A percentile compares a stretch with the other conserved stretches of the same genome.
phyloP scores from a whole-genome alignment of 2,797 vertebrate genomes.

The Meda fulgida region DNA sequence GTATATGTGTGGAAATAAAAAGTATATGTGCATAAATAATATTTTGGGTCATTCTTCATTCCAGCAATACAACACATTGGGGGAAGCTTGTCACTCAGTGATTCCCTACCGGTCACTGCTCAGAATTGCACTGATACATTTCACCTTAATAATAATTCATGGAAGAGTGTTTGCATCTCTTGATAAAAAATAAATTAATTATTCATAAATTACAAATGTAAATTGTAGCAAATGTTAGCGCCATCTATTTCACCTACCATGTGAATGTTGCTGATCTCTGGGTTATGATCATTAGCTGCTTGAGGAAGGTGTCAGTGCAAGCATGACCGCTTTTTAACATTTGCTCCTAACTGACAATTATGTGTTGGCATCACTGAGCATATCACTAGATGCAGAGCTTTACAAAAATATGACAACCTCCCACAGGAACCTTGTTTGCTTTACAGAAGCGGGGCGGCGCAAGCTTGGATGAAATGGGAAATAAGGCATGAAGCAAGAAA shows the following conservation, averaged over 20 bases:
- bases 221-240: constrained; percentile 8
- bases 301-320: constrained; percentile 38
- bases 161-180: neutral
- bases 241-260: constrained; percentile 21
- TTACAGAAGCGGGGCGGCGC: neutral
- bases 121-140: constrained; percentile 8
- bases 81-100: neutral
- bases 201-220: constrained; percentile 11
- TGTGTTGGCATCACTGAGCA: constrained; percentile 6
- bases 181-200: neutral
- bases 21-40: neutral
- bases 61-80: neutral
- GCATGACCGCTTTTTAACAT: constrained; percentile 38
- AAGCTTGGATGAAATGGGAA: constrained; percentile 38
- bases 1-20: neutral
- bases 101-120: neutral
- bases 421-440: constrained; percentile 23
- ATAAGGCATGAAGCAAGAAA: constrained; percentile 53
- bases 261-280: constrained; percentile 34
- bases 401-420: constrained; percentile 19
- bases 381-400: constrained; percentile 17
- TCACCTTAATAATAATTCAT: neutral
- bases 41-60: neutral
- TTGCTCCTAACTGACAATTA: constrained; percentile 30
- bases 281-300: constrained; percentile 38